Evolutionary conservation across 2,113 vertebrate genomes (phyloP).

Genomic region (Chelonoidis abingdonii): DNA sequence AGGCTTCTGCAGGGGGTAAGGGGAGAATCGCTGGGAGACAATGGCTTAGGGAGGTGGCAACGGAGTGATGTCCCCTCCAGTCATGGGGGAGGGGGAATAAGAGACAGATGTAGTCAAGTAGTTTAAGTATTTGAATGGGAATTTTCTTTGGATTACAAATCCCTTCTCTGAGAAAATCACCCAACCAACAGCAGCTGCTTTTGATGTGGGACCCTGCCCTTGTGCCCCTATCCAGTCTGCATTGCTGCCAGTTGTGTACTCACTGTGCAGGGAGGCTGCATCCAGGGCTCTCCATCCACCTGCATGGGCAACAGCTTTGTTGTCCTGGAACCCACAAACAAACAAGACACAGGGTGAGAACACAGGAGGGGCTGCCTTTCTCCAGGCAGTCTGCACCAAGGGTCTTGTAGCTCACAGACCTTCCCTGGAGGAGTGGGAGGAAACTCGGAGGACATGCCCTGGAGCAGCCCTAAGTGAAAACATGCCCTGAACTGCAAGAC

Average conservation of each 20-base stretch:
- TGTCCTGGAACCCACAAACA: constrained; percentile 81
- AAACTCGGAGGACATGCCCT: background rate
- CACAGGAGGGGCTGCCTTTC: background rate
- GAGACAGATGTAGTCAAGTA: background rate
- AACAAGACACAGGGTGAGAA: background rate
- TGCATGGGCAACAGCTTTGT: constrained; percentile 95
- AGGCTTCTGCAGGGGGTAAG: background rate
- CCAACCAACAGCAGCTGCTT: background rate
- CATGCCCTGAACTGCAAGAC: background rate
- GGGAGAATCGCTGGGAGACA: background rate
- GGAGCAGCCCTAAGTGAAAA: background rate
- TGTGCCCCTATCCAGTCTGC: background rate
- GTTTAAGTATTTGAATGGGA: background rate
- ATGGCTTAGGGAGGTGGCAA: background rate
- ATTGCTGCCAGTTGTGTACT: constrained; percentile 49
- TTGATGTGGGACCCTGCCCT: background rate
- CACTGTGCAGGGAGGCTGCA: constrained; percentile 94
- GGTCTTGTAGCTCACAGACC: background rate
- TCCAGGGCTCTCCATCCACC: constrained; percentile 98
- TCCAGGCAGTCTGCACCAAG: background rate
- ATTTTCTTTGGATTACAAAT: background rate
- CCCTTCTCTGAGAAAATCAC: background rate
- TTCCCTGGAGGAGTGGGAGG: background rate
- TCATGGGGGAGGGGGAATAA: background rate
- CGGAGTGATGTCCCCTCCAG: background rate